phyloP scores from a whole-genome alignment of 2,888 invertebrate species.

The Nebria salina region DNA sequence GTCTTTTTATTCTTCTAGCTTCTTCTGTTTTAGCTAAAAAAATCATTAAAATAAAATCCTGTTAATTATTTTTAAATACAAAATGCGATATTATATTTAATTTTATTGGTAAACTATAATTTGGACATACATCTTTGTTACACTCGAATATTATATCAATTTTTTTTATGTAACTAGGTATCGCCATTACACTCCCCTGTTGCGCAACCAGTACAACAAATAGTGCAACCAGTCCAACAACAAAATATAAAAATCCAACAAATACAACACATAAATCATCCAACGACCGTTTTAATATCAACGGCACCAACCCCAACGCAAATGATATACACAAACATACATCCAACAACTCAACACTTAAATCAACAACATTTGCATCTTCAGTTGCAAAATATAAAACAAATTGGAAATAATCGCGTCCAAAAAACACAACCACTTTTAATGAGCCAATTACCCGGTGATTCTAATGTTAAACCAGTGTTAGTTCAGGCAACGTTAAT shows the following conservation, averaged over 20 bases:
- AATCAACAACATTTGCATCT: constrained; percentile 44
- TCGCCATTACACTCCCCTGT: constrained; percentile 52
- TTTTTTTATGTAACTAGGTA: neutral
- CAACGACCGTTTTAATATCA: constrained; percentile 57
- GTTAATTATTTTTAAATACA: no score
- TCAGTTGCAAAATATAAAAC: constrained; percentile 51
- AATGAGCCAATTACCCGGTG: constrained; percentile 56
- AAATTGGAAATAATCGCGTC: constrained; percentile 46
- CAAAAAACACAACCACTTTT: constrained; percentile 55
- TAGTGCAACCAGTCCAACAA: constrained; percentile 50
- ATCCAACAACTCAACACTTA: constrained; percentile 52
- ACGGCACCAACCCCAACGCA: constrained; percentile 53
- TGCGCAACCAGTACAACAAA: constrained; percentile 45
- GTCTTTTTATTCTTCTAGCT: no score
- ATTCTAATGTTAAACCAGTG: constrained; percentile 64
- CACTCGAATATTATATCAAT: no score
- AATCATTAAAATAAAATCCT: no score
- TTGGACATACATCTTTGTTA: no score
- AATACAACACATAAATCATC: constrained; percentile 51
- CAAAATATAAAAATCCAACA: constrained; percentile 49
- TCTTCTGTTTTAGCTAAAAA: no score
- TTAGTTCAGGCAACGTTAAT: constrained; percentile 74
- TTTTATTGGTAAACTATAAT: no score
- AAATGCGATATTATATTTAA: no score
- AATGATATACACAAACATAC: constrained; percentile 57